Conservation (phyloP, 2,797 vertebrate species). For the Eidolon dupreanum region DNA sequence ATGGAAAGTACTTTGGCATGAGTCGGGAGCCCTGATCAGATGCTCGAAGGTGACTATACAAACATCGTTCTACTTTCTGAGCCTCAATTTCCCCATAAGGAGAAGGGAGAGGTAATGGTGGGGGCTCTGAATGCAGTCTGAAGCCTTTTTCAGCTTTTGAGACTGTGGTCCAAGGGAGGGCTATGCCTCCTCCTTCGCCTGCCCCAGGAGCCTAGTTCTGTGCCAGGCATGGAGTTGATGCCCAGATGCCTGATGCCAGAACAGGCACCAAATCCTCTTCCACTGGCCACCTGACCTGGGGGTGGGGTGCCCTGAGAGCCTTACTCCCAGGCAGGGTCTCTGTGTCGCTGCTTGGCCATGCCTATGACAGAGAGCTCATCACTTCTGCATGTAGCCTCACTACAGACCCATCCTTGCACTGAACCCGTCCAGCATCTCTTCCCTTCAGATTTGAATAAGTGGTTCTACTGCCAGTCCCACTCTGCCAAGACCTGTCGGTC, state of each 20-base stretch:
- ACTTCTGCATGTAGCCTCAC: background rate
- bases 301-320: background rate
- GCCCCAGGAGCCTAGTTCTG: background rate
- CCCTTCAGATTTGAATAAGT: background rate
- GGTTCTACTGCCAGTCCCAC: background rate
- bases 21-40: background rate
- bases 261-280: background rate
- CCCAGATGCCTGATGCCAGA: background rate
- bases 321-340: background rate
- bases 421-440: background rate
- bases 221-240: background rate
- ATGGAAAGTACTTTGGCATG: background rate
- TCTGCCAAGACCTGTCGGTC: too few relatives aligned
- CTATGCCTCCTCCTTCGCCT: background rate
- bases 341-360: background rate
- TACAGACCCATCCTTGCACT: background rate
- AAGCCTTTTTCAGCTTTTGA: background rate
- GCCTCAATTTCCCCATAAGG: background rate
- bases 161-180: background rate
- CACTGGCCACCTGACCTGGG: background rate
- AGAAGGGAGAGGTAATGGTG: background rate
- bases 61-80: background rate
- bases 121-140: background rate
- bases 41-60: background rate
- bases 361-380: background rate